These are phyloP conservation scores for Rhaphigaster nebulosa DNA, from an alignment of 2,888 invertebrate species.

Conservation along the genomic window DNA sequence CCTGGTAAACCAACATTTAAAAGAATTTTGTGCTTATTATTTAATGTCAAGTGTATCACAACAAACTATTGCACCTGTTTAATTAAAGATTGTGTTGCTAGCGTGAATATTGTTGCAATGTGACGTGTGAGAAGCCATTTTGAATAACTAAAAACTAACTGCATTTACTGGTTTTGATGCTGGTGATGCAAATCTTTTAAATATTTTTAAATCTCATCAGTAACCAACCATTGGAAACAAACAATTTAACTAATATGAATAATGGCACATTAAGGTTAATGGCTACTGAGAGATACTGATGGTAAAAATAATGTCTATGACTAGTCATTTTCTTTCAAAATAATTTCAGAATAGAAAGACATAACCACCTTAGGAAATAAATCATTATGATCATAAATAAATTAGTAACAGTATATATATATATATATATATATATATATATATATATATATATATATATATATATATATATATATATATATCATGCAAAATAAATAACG, in stretches of 20 bases:
- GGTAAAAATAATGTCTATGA: slow-evolving; percentile 4
- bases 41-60: slow-evolving; percentile 7
- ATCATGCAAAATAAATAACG: no score
- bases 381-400: not conserved
- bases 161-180: slow-evolving; percentile 40
- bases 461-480: no score
- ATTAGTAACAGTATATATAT: no score
- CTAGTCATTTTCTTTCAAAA: slow-evolving; percentile 12
- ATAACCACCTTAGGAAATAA: not conserved
- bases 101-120: slow-evolving; percentile 53
- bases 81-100: slow-evolving; percentile 43
- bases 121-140: slow-evolving; percentile 43
- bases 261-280: slow-evolving; percentile 45
- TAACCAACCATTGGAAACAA: slow-evolving; percentile 33
- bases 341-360: not conserved
- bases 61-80: slow-evolving; percentile 54
- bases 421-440: no score
- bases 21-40: slow-evolving; percentile 43
- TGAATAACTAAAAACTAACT: not conserved
- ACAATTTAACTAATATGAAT: slow-evolving; percentile 24
- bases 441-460: no score
- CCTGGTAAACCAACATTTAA: slow-evolving; percentile 54
- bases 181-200: not conserved
- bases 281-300: slow-evolving; percentile 26
- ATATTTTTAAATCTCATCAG: not conserved